Evolutionary conservation across 2,797 vertebrate genomes (phyloP).

Genomic region (Phalloptychus januarius): DNA sequence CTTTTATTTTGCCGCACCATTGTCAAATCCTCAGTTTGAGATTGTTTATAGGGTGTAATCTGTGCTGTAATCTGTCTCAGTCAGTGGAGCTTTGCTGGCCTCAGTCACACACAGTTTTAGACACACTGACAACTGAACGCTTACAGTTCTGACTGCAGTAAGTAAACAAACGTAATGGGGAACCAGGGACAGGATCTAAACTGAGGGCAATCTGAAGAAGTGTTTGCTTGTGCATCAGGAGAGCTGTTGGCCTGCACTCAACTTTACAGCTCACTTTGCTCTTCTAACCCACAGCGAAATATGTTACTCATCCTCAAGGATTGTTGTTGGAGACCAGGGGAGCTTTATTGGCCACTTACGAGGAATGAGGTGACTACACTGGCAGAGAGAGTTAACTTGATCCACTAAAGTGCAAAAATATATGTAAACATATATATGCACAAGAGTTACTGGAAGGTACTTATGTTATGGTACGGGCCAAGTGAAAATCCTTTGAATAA

Average conservation of each 20-base stretch:
- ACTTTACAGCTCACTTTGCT: conserved; percentile 46
- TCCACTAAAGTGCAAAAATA: conserved; percentile 29
- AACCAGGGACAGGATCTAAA: conserved; percentile 63
- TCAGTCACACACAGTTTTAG: conserved; percentile 17
- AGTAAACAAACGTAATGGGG: conserved; percentile 69
- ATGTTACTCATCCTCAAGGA: conserved; percentile 32
- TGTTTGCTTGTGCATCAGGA: conserved; percentile 53
- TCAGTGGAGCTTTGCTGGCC: conserved; percentile 6
- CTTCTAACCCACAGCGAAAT: conserved; percentile 50
- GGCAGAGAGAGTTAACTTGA: conserved; percentile 41
- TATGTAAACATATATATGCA: conserved; percentile 2
- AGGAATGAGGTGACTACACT: conserved; percentile 32
- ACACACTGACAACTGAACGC: background rate
- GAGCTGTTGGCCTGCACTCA: conserved; percentile 52
- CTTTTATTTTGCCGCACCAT: background rate
- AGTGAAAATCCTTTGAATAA: background rate
- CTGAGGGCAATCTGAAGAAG: conserved; percentile 47
- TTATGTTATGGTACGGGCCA: background rate
- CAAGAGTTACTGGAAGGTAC: conserved; percentile 35
- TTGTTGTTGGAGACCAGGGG: conserved; percentile 39
- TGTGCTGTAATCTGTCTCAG: conserved; percentile 11
- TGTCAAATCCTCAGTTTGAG: no score
- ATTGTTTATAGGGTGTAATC: background rate
- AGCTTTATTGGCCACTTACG: conserved; percentile 49
- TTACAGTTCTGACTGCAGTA: conserved; percentile 44